phyloP scores from a whole-genome alignment of 2,888 invertebrate genomes.

The Cremastinae sp. region DNA sequence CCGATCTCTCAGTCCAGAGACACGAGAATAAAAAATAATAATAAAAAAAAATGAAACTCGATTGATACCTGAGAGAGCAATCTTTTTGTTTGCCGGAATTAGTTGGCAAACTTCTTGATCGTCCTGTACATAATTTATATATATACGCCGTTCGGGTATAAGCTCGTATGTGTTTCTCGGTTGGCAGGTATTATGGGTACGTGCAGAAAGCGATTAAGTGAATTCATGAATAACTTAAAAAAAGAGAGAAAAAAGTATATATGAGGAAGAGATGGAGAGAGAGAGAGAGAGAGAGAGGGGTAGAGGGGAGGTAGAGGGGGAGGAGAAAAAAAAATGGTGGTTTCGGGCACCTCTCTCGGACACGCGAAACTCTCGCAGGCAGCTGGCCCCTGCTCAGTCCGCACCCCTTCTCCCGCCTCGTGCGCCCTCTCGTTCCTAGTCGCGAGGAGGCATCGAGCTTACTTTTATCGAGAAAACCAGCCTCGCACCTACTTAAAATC shows the following conservation, averaged over 20 bases:
- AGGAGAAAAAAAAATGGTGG: constrained; percentile 38
- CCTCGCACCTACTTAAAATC: constrained; percentile 9
- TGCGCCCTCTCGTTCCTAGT: constrained; percentile 19
- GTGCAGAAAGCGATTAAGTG: constrained; percentile 79
- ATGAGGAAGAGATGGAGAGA: constrained; percentile 10
- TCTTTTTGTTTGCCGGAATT: too few relatives aligned
- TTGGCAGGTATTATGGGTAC: constrained; percentile 59
- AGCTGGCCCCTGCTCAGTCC: constrained; percentile 70
- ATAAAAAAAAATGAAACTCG: too few relatives aligned
- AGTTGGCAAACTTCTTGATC: constrained; percentile 16
- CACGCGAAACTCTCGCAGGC: constrained; percentile 62
- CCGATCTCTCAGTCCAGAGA: too few relatives aligned
- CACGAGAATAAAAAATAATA: too few relatives aligned
- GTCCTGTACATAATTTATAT: constrained; percentile 13
- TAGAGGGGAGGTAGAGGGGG: too few relatives aligned
- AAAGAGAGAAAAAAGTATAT: constrained; percentile 19
- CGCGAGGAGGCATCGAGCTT: constrained; percentile 4
- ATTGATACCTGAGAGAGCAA: too few relatives aligned
- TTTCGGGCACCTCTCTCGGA: constrained; percentile 62
- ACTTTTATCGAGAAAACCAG: constrained; percentile 13
- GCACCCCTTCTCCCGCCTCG: constrained; percentile 29
- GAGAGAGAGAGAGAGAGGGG: constrained; percentile 6
- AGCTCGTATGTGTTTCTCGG: constrained; percentile 30
- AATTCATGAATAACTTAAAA: constrained; percentile 80
- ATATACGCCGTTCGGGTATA: background rate